A percentile compares a stretch with the other conserved stretches of the same genome.
Conservation (phyloP, 2,888 invertebrate species). For the Trachelus iudaicus region DNA sequence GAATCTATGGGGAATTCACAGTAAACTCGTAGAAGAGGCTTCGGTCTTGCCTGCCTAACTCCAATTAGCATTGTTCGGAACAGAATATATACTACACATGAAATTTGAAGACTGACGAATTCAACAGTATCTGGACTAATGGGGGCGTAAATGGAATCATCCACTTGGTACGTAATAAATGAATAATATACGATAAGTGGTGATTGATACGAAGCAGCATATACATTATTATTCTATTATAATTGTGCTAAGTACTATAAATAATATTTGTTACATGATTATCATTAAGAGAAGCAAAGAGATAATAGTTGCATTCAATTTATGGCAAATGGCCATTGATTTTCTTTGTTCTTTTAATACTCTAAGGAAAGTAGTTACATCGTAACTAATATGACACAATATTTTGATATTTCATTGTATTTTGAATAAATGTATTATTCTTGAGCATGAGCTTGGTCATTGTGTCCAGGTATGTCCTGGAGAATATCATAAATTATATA, state of each 20-base stretch:
- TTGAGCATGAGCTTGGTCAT: background rate
- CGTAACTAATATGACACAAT: background rate
- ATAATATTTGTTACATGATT: background rate
- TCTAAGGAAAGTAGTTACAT: background rate
- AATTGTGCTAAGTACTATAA: background rate
- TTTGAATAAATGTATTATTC: background rate
- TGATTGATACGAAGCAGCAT: background rate
- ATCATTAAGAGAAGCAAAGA: background rate
- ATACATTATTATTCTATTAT: background rate
- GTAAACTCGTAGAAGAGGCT: constrained; percentile 63
- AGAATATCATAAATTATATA: no score
- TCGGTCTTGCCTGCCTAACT: constrained; percentile 8
- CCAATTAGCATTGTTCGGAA: background rate
- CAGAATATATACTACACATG: background rate
- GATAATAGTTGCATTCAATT: background rate
- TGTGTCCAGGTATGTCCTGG: no score
- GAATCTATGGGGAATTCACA: constrained; percentile 68
- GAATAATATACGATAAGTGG: background rate
- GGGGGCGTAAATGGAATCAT: background rate
- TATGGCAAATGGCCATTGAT: background rate
- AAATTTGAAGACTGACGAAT: background rate
- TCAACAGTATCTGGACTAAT: background rate
- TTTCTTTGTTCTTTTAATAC: background rate
- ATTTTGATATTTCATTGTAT: background rate
- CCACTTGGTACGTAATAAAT: background rate